A percentile compares a stretch with the other conserved stretches of the same genome.
phyloP scores from a whole-genome alignment of 2,797 vertebrate species.

The Enteromius afrohamiltoni region DNA sequence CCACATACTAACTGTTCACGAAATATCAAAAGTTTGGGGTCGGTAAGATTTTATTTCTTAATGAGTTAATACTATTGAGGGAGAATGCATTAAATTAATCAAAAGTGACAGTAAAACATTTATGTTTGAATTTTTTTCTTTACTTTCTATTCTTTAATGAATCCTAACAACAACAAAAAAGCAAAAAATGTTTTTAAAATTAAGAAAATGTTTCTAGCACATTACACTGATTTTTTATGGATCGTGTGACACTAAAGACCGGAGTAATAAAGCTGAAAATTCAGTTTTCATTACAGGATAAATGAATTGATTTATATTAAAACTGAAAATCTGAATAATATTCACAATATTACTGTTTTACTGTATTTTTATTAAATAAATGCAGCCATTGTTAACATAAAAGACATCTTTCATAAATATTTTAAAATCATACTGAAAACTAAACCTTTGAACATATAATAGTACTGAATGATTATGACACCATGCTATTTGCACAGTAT shows the following conservation, averaged over 20 bases:
- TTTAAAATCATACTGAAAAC: not conserved
- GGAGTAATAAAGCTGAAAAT: not conserved
- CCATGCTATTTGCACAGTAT: not conserved
- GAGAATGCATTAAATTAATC: not conserved
- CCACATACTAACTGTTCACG: not conserved
- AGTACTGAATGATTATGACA: not conserved
- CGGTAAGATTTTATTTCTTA: not conserved
- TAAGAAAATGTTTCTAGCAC: not conserved
- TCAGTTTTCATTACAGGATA: not conserved
- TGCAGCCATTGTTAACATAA: not conserved
- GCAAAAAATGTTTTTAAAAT: not conserved
- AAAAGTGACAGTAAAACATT: not conserved
- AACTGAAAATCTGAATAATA: not conserved
- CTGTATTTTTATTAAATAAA: not conserved
- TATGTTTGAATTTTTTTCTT: not conserved
- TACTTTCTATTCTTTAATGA: not conserved
- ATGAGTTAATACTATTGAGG: not conserved
- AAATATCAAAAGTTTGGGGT: not conserved
- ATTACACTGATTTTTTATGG: not conserved
- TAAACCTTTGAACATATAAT: not conserved
- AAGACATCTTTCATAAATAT: not conserved
- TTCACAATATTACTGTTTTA: not conserved
- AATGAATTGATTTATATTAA: not conserved
- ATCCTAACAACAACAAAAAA: not conserved
- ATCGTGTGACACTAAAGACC: not conserved